Evolutionary conservation across 2,113 vertebrate species (phyloP), one percentile per base, ranked within the genome.

Genomic region (Hemicordylus capensis): DNA sequence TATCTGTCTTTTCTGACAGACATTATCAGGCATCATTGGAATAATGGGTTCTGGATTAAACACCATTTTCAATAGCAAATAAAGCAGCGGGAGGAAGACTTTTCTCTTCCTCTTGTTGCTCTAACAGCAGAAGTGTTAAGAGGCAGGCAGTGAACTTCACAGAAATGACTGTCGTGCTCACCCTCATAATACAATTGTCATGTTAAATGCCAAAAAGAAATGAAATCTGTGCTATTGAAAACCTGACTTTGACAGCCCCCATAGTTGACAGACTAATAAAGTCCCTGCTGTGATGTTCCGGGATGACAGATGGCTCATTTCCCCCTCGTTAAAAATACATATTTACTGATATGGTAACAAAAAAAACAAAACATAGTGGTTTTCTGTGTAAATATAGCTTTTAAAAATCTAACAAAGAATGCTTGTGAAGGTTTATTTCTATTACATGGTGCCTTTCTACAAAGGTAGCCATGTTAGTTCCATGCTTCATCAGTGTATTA

Each of bases 121-220:
- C 58, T 89, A 80, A 42, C 0, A 85, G 54, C 79, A 83, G 44
- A 44, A 4, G 12, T 56, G 88, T 85, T 81, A 88, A 69, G 82
- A 37, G 66, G 26, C 31, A 86, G 78, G 81, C 80, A 85, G 67
- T 42, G 85, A 91, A 93, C 17, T 54, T 31, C 46, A 48, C 77
- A 63, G 56, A 48, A 84, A 51, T 15, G 66, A 90, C 85, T 37
- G 8, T 80, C 79, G 89, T 81, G 84, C 84, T 91, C 76, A 79
- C 87, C 76, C 84, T 89, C 85, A 88, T 81, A 91, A 92, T 86
- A 88, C 80, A 91, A 90, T 83, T 94, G 90, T 88, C 81, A 70
- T 74, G 89, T 93, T 90, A 93, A 92, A 94, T 80, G 87, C 54
- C 89, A 93, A 85, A 87, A 92, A 93, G 64, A 85, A 77, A 90